Conservation (phyloP, 2,888 invertebrate species). For the Brachypterus glaber region DNA sequence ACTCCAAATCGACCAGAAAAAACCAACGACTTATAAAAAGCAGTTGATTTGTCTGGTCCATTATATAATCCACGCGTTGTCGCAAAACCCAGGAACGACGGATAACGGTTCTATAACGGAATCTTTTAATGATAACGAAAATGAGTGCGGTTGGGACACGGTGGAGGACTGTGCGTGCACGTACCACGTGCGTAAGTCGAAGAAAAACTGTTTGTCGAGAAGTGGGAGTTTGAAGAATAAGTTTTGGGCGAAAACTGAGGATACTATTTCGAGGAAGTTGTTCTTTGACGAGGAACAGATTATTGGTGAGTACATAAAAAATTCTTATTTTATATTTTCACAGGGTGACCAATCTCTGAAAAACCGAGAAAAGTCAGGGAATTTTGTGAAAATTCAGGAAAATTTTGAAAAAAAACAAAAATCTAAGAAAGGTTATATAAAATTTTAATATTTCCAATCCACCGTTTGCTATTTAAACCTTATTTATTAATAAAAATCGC, state of each 20-base stretch:
- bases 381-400: too few relatives aligned
- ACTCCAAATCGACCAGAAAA: slow-evolving; percentile 17
- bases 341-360: too few relatives aligned
- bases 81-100: slow-evolving; percentile 32
- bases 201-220: slow-evolving; percentile 47
- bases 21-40: slow-evolving; percentile 40
- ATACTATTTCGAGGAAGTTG: slow-evolving; percentile 35
- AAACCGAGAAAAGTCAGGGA: too few relatives aligned
- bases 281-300: slow-evolving; percentile 42
- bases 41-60: slow-evolving; percentile 43
- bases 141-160: slow-evolving; percentile 51
- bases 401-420: too few relatives aligned
- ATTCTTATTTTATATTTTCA: too few relatives aligned
- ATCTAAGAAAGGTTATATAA: too few relatives aligned
- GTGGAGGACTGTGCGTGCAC: slow-evolving; percentile 53
- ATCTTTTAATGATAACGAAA: slow-evolving; percentile 51
- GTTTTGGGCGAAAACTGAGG: slow-evolving; percentile 20
- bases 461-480: too few relatives aligned
- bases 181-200: slow-evolving; percentile 48
- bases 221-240: slow-evolving; percentile 36
- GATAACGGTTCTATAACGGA: too few relatives aligned
- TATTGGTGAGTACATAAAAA: slow-evolving; percentile 8
- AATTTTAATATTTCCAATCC: too few relatives aligned
- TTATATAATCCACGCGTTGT: slow-evolving; percentile 35
- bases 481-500: too few relatives aligned